Evolutionary conservation across 2,888 invertebrate genomes (phyloP).

Genomic region (Tortrix viridana): DNA sequence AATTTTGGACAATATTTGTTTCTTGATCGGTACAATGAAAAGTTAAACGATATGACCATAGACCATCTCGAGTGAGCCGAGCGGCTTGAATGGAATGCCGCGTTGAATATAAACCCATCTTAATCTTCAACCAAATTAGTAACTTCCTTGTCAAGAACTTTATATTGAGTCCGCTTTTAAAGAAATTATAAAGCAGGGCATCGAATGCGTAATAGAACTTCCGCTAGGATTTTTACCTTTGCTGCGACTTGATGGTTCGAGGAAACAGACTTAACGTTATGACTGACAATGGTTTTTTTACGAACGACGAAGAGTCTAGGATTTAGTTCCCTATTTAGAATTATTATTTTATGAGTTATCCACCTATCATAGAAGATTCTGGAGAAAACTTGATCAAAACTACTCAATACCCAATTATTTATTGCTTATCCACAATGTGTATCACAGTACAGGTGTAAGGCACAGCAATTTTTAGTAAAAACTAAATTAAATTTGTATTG

Average conservation of each 20-base stretch:
- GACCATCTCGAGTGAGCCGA: constrained; percentile 3
- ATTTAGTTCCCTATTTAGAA: too few species aligned
- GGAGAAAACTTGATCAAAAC: too few species aligned
- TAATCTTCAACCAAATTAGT: constrained; percentile 23
- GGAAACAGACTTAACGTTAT: constrained; percentile 14
- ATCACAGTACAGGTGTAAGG: too few species aligned
- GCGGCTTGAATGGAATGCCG: constrained; percentile 37
- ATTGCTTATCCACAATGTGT: too few species aligned
- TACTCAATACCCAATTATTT: too few species aligned
- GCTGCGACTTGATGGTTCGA: constrained; percentile 20
- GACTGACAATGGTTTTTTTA: constrained; percentile 6
- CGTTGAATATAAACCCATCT: constrained; percentile 29
- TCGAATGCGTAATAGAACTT: constrained; percentile 10
- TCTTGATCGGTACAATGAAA: constrained; percentile 6
- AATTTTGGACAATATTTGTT: not conserved
- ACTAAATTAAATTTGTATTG: too few species aligned
- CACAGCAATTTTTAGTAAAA: too few species aligned
- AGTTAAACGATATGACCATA: constrained; percentile 12
- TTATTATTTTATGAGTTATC: too few species aligned
- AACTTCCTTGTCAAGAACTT: constrained; percentile 5
- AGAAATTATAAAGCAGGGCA: too few species aligned
- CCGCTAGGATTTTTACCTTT: constrained; percentile 30
- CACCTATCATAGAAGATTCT: too few species aligned
- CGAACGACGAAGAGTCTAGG: not conserved
- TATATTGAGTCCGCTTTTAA: too few species aligned